Conservation (phyloP, 2,113 vertebrate species). For the Andinoacara biseriatus region DNA sequence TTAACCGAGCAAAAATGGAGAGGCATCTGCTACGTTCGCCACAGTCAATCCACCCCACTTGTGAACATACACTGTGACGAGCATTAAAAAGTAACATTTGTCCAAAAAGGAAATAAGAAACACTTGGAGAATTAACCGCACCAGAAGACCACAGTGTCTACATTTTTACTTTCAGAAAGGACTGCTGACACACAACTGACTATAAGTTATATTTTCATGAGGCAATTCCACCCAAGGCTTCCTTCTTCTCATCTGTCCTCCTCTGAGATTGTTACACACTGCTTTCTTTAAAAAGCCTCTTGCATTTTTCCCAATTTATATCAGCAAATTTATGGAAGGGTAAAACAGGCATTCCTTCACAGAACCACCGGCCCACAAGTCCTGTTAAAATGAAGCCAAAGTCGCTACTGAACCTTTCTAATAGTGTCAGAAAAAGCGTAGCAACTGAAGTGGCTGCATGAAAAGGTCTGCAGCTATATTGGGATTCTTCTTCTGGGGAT, state of each 20-base stretch:
- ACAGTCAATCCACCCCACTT: neutral
- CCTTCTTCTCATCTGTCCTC: neutral
- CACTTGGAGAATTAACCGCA: slow-evolving; percentile 4
- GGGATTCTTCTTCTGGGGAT: slow-evolving; percentile 46
- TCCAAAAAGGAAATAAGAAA: slow-evolving; percentile 51
- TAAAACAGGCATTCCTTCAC: slow-evolving; percentile 57
- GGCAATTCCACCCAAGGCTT: slow-evolving; percentile 17
- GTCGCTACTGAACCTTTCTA: slow-evolving; percentile 21
- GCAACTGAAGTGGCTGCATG: slow-evolving; percentile 9
- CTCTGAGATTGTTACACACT: neutral
- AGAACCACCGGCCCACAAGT: slow-evolving; percentile 16
- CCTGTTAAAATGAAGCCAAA: slow-evolving; percentile 30
- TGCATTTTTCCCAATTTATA: slow-evolving; percentile 19
- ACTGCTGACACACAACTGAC: too few relatives aligned
- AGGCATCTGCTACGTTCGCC: neutral
- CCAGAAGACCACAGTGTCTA: neutral
- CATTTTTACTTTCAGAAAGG: slow-evolving; percentile 6
- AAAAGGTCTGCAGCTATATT: slow-evolving; percentile 46
- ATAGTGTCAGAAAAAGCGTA: slow-evolving; percentile 12
- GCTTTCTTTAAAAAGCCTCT: neutral
- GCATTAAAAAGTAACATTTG: neutral
- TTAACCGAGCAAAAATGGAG: neutral
- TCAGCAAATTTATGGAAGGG: slow-evolving; percentile 25
- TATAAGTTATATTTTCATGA: slow-evolving; percentile 15
- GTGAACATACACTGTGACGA: neutral